Conservation (phyloP, 2,888 invertebrate genomes). For the Volucella bombylans region DNA sequence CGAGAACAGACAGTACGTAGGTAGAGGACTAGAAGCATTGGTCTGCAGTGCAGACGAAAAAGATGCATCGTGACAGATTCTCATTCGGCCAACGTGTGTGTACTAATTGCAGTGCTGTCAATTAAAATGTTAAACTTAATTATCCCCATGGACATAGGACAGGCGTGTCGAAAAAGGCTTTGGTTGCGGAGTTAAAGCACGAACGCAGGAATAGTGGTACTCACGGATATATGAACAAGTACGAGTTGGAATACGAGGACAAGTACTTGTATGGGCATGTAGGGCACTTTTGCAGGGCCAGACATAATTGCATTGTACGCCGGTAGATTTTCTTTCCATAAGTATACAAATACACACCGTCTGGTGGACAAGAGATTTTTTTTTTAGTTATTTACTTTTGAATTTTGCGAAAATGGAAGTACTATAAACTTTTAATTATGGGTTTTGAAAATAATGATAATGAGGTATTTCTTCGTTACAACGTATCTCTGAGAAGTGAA, state of each 20-base stretch:
- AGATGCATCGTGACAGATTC: conserved; percentile 73
- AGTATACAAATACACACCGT: conserved; percentile 18
- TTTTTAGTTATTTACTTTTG: neutral
- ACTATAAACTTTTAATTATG: no score
- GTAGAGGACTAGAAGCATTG: no score
- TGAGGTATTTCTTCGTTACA: no score
- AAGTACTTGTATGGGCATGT: conserved; percentile 11
- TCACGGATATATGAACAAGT: no score
- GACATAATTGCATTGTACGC: conserved; percentile 64
- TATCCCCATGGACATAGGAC: conserved; percentile 58
- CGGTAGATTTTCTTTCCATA: conserved; percentile 27
- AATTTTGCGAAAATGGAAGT: no score
- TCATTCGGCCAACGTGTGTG: conserved; percentile 65
- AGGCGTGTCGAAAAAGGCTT: conserved; percentile 18
- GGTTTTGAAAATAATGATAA: no score
- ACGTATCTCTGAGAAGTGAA: no score
- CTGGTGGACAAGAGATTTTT: neutral
- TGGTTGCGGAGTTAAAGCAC: conserved; percentile 35
- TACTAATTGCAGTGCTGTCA: conserved; percentile 73
- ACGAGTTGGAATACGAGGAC: no score
- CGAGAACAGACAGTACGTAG: neutral
- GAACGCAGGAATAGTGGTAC: conserved; percentile 19
- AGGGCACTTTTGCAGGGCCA: conserved; percentile 40
- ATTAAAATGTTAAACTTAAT: conserved; percentile 74
- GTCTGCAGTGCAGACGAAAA: conserved; percentile 31